These are phyloP conservation scores for Dendropsophus ebraccatus DNA, from an alignment of 2,113 vertebrate species.

Conservation along the genomic window DNA sequence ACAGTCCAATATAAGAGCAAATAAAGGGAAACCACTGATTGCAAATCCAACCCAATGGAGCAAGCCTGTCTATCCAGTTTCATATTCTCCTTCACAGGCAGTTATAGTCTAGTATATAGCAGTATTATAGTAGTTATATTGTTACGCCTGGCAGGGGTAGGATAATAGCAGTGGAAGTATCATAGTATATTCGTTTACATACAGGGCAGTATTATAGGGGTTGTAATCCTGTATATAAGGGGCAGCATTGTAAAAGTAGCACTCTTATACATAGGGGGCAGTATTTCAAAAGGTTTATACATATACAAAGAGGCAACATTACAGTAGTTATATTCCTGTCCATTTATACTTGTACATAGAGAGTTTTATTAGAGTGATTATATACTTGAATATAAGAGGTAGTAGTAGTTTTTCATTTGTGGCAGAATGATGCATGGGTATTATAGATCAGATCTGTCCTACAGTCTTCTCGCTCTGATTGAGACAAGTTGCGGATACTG, in stretches of 20 bases:
- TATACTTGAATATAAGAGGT: not conserved
- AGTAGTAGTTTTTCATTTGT: not conserved
- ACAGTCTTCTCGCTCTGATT: not conserved
- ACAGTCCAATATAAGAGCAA: too few species aligned
- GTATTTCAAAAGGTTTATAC: not conserved
- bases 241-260: not conserved
- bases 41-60: too few species aligned
- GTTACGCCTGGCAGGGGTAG: not conserved
- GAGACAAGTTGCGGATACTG: not conserved
- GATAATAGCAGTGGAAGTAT: not conserved
- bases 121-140: slow-evolving; percentile 2
- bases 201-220: not conserved
- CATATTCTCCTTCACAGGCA: not conserved
- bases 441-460: not conserved
- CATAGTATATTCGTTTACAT: not conserved
- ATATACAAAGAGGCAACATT: not conserved
- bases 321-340: not conserved
- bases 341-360: not conserved
- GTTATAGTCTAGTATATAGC: not conserved
- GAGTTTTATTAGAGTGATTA: not conserved
- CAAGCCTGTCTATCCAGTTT: too few species aligned
- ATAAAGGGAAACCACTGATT: too few species aligned
- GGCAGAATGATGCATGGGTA: too few species aligned
- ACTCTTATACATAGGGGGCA: not conserved
- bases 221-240: not conserved